Conservation (phyloP, 2,888 invertebrate species). For the Andricus curvator region DNA sequence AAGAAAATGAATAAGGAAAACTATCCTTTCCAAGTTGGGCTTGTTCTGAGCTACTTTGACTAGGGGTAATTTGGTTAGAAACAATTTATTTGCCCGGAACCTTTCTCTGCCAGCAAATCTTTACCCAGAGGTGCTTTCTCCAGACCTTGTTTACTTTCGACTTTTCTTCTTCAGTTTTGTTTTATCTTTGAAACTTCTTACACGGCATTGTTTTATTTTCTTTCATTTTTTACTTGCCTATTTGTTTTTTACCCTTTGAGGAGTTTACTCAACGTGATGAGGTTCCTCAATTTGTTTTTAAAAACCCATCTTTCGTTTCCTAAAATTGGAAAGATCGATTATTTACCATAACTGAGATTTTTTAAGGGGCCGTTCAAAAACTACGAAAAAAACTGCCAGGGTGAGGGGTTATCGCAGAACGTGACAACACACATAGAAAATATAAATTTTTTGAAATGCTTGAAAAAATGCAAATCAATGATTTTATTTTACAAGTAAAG, state of each 20-base stretch:
- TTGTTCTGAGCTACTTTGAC: conserved; percentile 31
- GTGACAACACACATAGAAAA: too few species aligned
- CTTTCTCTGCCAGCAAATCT: conserved; percentile 12
- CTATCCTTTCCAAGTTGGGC: conserved; percentile 7
- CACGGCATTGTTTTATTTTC: not conserved
- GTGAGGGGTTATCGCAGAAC: too few species aligned
- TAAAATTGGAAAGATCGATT: not conserved
- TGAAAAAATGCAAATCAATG: too few species aligned
- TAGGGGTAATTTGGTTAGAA: conserved; percentile 33
- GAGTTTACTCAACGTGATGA: not conserved
- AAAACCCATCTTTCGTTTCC: not conserved
- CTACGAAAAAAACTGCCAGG: too few species aligned
- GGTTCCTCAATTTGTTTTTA: not conserved
- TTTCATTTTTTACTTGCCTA: not conserved
- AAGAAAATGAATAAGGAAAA: not conserved
- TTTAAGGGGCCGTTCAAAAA: too few species aligned
- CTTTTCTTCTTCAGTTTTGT: conserved; percentile 11
- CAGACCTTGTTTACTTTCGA: conserved; percentile 22
- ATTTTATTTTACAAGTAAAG: too few species aligned
- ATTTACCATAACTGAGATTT: too few species aligned
- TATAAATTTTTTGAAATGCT: too few species aligned
- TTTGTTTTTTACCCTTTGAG: not conserved
- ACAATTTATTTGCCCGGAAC: conserved; percentile 18
- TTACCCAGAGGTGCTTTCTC: conserved; percentile 16
- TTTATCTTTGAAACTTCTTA: conserved; percentile 5